Conservation (phyloP, 2,797 vertebrate species). For the Threskiornis aethiopicus region DNA sequence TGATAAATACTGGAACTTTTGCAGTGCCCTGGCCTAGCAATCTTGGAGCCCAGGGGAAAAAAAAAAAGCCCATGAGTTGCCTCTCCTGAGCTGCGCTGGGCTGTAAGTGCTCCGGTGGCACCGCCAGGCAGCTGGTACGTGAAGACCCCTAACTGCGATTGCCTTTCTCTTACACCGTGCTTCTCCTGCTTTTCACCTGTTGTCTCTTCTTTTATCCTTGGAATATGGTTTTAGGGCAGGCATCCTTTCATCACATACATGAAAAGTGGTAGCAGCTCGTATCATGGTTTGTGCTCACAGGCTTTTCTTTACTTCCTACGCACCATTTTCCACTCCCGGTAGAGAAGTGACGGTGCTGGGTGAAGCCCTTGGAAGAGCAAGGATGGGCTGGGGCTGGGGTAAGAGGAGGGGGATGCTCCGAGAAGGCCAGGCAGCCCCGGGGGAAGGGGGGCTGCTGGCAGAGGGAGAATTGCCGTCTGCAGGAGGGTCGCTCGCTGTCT, state of each 20-base stretch:
- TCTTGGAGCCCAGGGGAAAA: not conserved
- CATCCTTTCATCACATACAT: rapidly evolving
- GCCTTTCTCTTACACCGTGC: not conserved
- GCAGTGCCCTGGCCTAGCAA: not conserved
- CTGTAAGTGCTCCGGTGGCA: not conserved
- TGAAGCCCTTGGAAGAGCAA: not conserved
- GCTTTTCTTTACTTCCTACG: not conserved
- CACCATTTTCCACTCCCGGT: rapidly evolving
- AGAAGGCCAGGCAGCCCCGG: rapidly evolving
- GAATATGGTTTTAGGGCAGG: not conserved
- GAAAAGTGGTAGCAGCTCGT: not conserved
- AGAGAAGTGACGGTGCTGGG: not conserved
- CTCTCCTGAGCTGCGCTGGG: not conserved
- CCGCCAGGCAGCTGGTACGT: not conserved
- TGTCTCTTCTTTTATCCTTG: not conserved
- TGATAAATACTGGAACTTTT: not conserved
- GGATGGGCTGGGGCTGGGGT: not conserved
- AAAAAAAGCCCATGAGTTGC: rapidly evolving
- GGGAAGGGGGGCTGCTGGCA: not conserved
- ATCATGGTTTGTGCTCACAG: not conserved
- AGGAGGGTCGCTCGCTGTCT: not conserved
- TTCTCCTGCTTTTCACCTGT: not conserved
- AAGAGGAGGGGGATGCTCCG: not conserved
- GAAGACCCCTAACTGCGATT: not conserved
- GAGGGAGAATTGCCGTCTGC: not conserved